Evolutionary conservation across 2,113 vertebrate species (phyloP).

Genomic region (Apteryx owenii): DNA sequence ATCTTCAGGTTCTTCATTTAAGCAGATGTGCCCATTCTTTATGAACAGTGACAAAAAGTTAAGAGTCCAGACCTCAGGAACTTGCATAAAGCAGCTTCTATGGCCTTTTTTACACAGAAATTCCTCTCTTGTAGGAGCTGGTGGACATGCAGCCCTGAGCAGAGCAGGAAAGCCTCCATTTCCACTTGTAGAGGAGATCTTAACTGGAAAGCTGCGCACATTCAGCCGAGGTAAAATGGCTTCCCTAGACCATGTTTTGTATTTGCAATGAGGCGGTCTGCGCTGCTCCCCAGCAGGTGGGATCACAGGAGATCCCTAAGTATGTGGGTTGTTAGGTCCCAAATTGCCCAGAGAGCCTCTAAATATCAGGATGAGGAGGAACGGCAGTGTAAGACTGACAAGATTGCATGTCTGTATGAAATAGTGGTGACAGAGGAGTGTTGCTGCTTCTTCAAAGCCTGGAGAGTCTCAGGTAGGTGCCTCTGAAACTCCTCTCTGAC

Average conservation of each 20-base stretch:
- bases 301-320: neutral
- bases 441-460: neutral
- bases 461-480: neutral
- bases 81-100: fast-evolving
- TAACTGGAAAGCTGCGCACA: neutral
- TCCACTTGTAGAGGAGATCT: neutral
- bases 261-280: neutral
- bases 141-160: neutral
- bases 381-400: neutral
- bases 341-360: neutral
- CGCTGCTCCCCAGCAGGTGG: neutral
- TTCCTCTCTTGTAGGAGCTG: neutral
- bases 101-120: neutral
- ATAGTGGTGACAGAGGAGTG: neutral
- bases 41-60: neutral
- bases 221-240: neutral
- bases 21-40: neutral
- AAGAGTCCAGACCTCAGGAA: neutral
- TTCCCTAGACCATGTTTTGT: neutral
- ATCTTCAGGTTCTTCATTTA: neutral
- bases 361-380: neutral
- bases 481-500: neutral
- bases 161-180: neutral
- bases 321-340: neutral
- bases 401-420: neutral